Base-by-base conservation (phyloP, 2,113 vertebrate species). In the Alligator sinensis region DNA sequence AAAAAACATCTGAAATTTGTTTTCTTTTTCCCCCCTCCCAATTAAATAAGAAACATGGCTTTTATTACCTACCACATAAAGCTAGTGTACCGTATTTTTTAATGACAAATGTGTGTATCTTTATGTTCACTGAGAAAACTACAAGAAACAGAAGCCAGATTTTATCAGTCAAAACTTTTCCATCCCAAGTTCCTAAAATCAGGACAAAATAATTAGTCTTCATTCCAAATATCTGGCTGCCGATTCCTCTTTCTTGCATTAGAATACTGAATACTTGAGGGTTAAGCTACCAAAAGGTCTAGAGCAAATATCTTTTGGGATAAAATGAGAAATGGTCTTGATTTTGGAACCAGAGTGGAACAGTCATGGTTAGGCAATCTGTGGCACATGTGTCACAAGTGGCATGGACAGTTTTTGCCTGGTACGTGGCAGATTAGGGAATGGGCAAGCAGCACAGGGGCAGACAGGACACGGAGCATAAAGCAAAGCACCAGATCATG, bases 301-400 rank as follows among this genome's bases (percentile, higher is more conserved):
- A 47, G 47, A 47, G 47, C 47, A 47, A 47, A 47, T 47, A 47
- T 47, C 47, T 47, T 47, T 47, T 47, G 8, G 47, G 47, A 47
- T 47, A 60, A 78, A 77, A 34, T 63, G 80, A 85, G 80, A 34
- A 59, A 91, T 72, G 8, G 70, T 72, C 86, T 93, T 93, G 72
- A 89, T 95, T 94, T 85, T 85, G 25, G 78, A 90, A 88, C 60
- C 28, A 92, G 80, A 91, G 80, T 2, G n/a, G 85, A 85, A 74
- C n/a, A 47, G 47, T 47, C 47, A 9, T 9, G 8, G 47, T 47
- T 47, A 47, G 8, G 47, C 47, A 47, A 47, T 9, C 47, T 47
- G 47, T 47, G 47, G 8, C 47, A 47, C 47, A 47, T 47, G 47
- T 9, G 47, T 47, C 47, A 47, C 47, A 47, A 47, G 47, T 9